Percentiles rank a stretch among this genome's conserved stretches.
Evolutionary conservation across 2,888 invertebrate genomes (phyloP).

Genomic region (Drosophila prolongata): DNA sequence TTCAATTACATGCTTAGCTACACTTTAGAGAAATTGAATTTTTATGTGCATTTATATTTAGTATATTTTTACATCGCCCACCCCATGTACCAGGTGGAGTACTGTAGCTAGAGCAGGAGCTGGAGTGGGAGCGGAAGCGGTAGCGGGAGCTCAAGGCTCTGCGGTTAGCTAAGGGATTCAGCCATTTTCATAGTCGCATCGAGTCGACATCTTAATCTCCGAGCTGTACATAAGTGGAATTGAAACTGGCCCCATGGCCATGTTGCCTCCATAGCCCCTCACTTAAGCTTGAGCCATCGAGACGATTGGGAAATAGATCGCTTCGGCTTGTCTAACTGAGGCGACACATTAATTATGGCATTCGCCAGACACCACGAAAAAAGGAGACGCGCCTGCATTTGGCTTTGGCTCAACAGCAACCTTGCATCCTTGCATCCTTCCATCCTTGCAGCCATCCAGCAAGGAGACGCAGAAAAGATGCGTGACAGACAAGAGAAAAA

Average conservation of each 20-base stretch:
- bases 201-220: conserved; percentile 51
- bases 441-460: conserved; percentile 2
- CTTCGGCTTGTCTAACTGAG: conserved; percentile 28
- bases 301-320: conserved; percentile 33
- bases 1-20: conserved; percentile 83
- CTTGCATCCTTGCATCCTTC: conserved; percentile 8
- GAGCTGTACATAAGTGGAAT: conserved; percentile 42
- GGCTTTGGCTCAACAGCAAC: conserved; percentile 4
- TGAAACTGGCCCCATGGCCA: conserved; percentile 33
- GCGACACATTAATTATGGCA: conserved; percentile 71
- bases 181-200: conserved; percentile 62
- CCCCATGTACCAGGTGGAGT: conserved; percentile 8
- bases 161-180: conserved; percentile 47
- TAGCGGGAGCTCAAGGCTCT: conserved; percentile 12
- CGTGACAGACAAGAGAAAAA: conserved; percentile 52
- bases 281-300: neutral
- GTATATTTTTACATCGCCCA: conserved; percentile 68
- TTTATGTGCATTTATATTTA: conserved; percentile 77
- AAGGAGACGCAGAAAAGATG: conserved; percentile 49
- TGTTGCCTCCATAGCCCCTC: neutral
- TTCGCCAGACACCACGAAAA: conserved; percentile 20
- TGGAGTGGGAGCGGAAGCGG: neutral
- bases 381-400: neutral
- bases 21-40: conserved; percentile 81
- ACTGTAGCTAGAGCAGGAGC: neutral